phyloP scores from a whole-genome alignment of 2,797 vertebrate genomes.

The Natrix natrix region DNA sequence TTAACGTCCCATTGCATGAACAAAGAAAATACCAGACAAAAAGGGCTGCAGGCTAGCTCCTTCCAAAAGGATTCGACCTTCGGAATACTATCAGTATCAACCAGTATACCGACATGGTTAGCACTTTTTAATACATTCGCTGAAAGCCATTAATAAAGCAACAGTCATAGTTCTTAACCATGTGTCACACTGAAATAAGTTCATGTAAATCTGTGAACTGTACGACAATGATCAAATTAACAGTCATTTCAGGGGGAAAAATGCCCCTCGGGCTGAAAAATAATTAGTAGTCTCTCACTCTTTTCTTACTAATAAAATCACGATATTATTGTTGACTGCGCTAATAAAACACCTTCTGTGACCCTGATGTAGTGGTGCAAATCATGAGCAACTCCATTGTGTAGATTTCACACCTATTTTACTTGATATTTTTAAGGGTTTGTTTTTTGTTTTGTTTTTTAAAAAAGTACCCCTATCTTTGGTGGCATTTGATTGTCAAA shows the following conservation, averaged over 20 bases:
- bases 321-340: slow-evolving; percentile 77
- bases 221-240: slow-evolving; percentile 81
- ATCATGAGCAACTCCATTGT: slow-evolving; percentile 69
- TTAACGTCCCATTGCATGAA: slow-evolving; percentile 70
- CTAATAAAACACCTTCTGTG: slow-evolving; percentile 78
- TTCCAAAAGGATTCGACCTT: slow-evolving; percentile 72
- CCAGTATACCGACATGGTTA: slow-evolving; percentile 69
- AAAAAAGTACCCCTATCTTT: slow-evolving; percentile 4
- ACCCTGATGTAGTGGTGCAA: slow-evolving; percentile 73
- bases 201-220: slow-evolving; percentile 81
- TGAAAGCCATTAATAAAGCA: slow-evolving; percentile 78
- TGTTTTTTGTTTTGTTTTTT: background rate
- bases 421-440: slow-evolving; percentile 69
- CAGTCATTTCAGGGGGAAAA: slow-evolving; percentile 73
- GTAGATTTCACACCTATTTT: slow-evolving; percentile 68
- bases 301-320: slow-evolving; percentile 78
- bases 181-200: slow-evolving; percentile 74
- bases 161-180: slow-evolving; percentile 75
- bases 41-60: slow-evolving; percentile 68
- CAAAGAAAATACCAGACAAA: slow-evolving; percentile 70
- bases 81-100: slow-evolving; percentile 73
- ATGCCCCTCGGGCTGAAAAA: slow-evolving; percentile 78
- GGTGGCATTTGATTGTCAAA: slow-evolving; percentile 63
- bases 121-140: slow-evolving; percentile 72
- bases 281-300: slow-evolving; percentile 81